A percentile compares a stretch with the other conserved stretches of the same genome.
These are phyloP conservation scores for Drosophila aldrichi DNA, from an alignment of 2,888 invertebrate genomes.

Conservation along the genomic window DNA sequence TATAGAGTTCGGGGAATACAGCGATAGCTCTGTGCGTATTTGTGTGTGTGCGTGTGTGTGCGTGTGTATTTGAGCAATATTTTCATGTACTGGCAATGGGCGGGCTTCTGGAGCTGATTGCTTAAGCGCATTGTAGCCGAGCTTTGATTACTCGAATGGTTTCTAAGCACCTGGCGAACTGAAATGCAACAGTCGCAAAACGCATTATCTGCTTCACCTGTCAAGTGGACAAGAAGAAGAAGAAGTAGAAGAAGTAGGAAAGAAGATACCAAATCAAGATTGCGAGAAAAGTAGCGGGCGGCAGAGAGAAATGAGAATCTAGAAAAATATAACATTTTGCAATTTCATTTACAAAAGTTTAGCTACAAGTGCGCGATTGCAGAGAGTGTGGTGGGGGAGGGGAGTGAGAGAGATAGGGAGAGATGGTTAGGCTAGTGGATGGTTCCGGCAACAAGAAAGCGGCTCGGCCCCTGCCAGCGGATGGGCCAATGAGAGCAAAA, in stretches of 20 bases:
- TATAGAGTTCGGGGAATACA: constrained; percentile 8
- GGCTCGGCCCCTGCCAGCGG: constrained; percentile 9
- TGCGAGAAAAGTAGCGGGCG: constrained; percentile 8
- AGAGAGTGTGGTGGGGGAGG: constrained; percentile 11
- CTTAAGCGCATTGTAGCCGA: constrained; percentile 67
- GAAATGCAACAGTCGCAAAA: constrained; percentile 77
- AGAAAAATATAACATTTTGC: constrained; percentile 62
- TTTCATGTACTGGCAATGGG: constrained; percentile 1
- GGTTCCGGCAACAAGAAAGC: constrained; percentile 23
- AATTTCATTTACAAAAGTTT: constrained; percentile 81
- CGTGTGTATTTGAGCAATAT: constrained; percentile 4
- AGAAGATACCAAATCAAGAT: constrained; percentile 11
- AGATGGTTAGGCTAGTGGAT: not conserved
- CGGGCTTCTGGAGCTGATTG: constrained; percentile 49
- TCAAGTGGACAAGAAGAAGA: constrained; percentile 59
- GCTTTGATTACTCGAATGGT: constrained; percentile 78
- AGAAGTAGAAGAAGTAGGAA: not conserved
- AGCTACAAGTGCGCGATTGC: constrained; percentile 71
- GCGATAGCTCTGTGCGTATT: constrained; percentile 5
- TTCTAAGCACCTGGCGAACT: constrained; percentile 70
- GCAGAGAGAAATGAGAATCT: constrained; percentile 13
- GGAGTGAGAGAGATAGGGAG: constrained; percentile 3
- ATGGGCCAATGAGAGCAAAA: constrained; percentile 33
- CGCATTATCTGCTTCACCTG: constrained; percentile 77
- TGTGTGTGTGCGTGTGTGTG: not conserved